Evolutionary conservation across 2,797 vertebrate species (phyloP).

Genomic region (Heterohyrax brucei): DNA sequence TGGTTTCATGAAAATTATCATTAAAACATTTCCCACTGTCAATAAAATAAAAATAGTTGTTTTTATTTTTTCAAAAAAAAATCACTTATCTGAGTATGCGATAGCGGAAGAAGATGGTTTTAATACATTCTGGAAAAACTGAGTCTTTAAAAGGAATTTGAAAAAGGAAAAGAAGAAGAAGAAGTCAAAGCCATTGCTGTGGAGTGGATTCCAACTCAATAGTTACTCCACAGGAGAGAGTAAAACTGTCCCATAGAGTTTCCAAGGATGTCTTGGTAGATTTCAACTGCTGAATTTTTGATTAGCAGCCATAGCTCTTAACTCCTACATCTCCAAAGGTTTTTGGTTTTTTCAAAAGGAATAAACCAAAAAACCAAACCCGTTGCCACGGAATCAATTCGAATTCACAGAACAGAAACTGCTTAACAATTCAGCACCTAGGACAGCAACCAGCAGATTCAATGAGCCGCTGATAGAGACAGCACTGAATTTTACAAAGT

Average conservation of each 20-base stretch:
- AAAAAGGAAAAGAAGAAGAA: not conserved
- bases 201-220: too few relatives aligned
- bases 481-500: not conserved
- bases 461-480: not conserved
- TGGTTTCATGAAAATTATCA: not conserved
- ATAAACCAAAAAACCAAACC: too few relatives aligned
- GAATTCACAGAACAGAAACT: too few relatives aligned
- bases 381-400: too few relatives aligned
- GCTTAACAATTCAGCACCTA: not conserved
- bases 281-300: too few relatives aligned
- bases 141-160: constrained; percentile 1
- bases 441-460: not conserved
- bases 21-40: constrained; percentile 2
- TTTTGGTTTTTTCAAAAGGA: too few relatives aligned
- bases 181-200: too few relatives aligned
- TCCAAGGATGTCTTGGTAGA: too few relatives aligned
- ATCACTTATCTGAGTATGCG: not conserved
- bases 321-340: too few relatives aligned
- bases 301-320: too few relatives aligned
- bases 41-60: not conserved
- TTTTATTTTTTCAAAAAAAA: not conserved
- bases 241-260: too few relatives aligned
- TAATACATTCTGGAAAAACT: constrained; percentile 57
- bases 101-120: constrained; percentile 3
- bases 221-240: too few relatives aligned